These are phyloP conservation scores for cat (Felis catus) DNA, from an alignment of 2,113 vertebrate genomes.

Conservation along the genomic window F.catus_Fca126_mat1.0 CM031413.1:146618501-146619000, in stretches of 20 bases:
- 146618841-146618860: not conserved
- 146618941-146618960: not conserved
- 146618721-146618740: not conserved
- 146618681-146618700: not conserved
- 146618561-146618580: not conserved
- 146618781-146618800: not conserved
- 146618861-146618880: not conserved
- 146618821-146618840: not conserved
- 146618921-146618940: not conserved
- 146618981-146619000: not conserved
- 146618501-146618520: not conserved
- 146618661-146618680: not conserved
- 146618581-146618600: not conserved
- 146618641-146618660: not conserved
- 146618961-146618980: not conserved
- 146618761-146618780: not conserved
- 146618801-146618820: not conserved
- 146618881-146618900: not conserved
- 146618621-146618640: not conserved
- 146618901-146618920: not conserved
- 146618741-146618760: not conserved
- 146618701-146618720: not conserved
- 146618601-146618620: not conserved
- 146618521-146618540: not conserved
- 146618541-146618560: not conserved